Base-by-base conservation (phyloP, 2,797 vertebrate genomes). In the Capromys pilorides region DNA sequence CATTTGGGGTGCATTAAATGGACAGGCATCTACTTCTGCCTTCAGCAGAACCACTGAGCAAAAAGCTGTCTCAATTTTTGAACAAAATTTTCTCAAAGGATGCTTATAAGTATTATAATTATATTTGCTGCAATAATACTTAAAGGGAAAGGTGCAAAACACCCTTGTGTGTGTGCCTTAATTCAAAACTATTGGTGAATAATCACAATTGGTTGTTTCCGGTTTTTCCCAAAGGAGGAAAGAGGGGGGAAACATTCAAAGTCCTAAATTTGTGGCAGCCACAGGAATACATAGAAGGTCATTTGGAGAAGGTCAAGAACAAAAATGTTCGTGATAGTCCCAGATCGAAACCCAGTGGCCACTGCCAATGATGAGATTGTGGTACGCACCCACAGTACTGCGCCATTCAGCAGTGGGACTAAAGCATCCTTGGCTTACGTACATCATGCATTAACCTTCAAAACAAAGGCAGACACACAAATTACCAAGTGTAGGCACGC, bases 381-480 rank as follows among this genome's bases (percentile, higher is more conserved):
- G 10, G 31, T 22, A 2, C 19, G 33, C 2, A 28, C 57, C 41
- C 16, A 39, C 26, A 73, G 11, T 12, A 33, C 19, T 51, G 78
- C 73, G 33, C 45, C n/a, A 33, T 24, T 36, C 18, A 93, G 51
- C 39, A 57, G 36, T 11, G 18, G 82, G 39, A 57, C 88, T 39
- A n/a, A 62, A 86, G 91, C 75, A 18, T 36, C 1, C 92, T 1
- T 71, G 57, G 49, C 41, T 49, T 80, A 59, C 59, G 54, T 11
- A 24, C 2, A 83, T 71, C 2, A 57, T 6, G n/a, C 26, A 28
- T 41, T 61, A 93, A 89, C 81, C 51, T 82, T 33, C 41, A 87
- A 89, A 93, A 91, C 92, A 45, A 93, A 85, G 10, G 11, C 54
- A 93, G 7, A 73, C 6, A 66, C 88, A 51, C 77, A 92, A 54